Conservation (phyloP, 2,888 invertebrate genomes). For the Petrolisthes cinctipes region DNA sequence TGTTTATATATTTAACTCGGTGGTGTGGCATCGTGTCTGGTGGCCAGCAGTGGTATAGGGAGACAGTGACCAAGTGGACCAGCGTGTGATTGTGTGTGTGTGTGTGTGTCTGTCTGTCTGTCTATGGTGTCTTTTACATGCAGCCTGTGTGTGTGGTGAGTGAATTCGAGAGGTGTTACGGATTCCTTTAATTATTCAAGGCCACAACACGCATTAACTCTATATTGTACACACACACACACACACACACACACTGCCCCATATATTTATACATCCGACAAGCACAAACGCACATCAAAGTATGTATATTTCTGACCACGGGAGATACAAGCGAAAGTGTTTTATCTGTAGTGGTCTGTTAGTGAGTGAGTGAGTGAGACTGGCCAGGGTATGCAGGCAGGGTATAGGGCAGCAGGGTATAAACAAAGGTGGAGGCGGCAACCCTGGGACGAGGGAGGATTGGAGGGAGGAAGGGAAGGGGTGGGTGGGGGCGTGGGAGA, state of each 20-base stretch:
- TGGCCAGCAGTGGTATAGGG: too few species aligned
- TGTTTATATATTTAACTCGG: too few species aligned
- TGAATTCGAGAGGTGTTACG: too few species aligned
- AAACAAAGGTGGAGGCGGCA: not conserved
- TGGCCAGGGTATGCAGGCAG: not conserved
- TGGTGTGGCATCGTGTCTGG: too few species aligned
- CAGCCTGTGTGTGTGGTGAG: too few species aligned
- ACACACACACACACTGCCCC: not conserved
- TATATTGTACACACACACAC: slow-evolving; percentile 13
- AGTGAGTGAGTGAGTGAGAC: slow-evolving; percentile 20
- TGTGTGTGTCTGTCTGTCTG: not conserved
- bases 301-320: not conserved
- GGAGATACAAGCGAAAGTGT: not conserved
- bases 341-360: not conserved
- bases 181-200: too few species aligned
- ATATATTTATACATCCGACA: not conserved
- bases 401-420: not conserved
- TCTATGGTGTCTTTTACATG: not conserved
- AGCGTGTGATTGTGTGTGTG: too few species aligned
- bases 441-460: not conserved
- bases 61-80: too few species aligned
- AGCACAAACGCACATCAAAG: too few species aligned
- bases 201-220: too few species aligned
- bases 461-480: not conserved
- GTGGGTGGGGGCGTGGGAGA: not conserved